These are phyloP conservation scores for Mustela erminea DNA, from an alignment of 2,797 vertebrate genomes.

Conservation along the genomic window DNA sequence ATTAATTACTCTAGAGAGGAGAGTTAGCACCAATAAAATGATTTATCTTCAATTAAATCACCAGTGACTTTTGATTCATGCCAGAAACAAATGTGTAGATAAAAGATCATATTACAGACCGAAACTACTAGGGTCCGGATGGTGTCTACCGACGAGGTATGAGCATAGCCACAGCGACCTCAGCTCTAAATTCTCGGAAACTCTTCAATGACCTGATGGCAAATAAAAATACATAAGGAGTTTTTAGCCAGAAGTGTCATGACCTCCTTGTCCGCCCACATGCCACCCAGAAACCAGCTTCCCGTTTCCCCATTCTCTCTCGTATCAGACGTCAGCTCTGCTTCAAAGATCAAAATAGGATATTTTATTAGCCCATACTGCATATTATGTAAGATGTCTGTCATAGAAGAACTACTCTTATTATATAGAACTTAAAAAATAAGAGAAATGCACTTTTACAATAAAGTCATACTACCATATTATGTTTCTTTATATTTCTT, in stretches of 20 bases:
- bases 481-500: background rate
- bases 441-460: background rate
- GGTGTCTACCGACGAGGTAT: background rate
- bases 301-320: background rate
- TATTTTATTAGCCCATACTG: background rate
- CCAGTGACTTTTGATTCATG: background rate
- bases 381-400: background rate
- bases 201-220: background rate
- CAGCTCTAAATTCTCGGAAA: background rate
- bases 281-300: background rate
- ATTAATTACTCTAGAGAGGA: background rate
- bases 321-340: background rate
- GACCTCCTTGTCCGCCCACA: background rate
- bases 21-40: background rate
- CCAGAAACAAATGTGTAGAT: background rate
- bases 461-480: background rate
- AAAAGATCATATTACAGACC: background rate
- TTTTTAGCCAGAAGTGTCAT: background rate
- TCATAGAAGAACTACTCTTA: background rate
- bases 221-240: background rate
- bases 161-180: background rate
- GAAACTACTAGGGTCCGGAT: background rate
- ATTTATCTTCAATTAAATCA: background rate
- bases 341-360: background rate
- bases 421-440: background rate